These are phyloP conservation scores for Myrmecobius fasciatus DNA, from an alignment of 2,113 vertebrate genomes.

Conservation along the genomic window DNA sequence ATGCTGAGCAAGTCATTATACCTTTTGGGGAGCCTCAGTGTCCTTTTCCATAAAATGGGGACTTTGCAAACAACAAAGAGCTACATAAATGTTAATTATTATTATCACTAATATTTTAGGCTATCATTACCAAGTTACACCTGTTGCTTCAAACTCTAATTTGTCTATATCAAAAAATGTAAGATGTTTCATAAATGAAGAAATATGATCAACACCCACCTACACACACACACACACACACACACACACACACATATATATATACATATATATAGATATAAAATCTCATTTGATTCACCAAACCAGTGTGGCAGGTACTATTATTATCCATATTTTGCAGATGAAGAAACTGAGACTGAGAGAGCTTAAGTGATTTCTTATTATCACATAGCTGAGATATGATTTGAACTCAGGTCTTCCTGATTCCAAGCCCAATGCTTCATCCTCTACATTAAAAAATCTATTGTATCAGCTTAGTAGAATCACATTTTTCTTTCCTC, in stretches of 20 bases:
- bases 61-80: background rate
- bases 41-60: background rate
- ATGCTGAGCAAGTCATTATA: background rate
- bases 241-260: too few relatives aligned
- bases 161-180: constrained; percentile 61
- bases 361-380: too few relatives aligned
- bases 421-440: too few relatives aligned
- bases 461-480: too few relatives aligned
- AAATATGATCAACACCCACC: constrained; percentile 48
- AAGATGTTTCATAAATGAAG: constrained; percentile 66
- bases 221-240: background rate
- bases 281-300: background rate
- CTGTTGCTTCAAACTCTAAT: constrained; percentile 77
- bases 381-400: too few relatives aligned
- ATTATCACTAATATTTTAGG: background rate
- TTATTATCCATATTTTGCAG: too few relatives aligned
- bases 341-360: too few relatives aligned
- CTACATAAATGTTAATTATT: background rate
- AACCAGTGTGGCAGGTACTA: background rate
- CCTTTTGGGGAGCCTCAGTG: background rate
- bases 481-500: too few relatives aligned
- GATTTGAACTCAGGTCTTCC: too few relatives aligned
- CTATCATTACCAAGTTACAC: constrained; percentile 63
- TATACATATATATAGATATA: too few relatives aligned
- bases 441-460: too few relatives aligned